These are phyloP conservation scores for Dermochelys coriacea DNA, from an alignment of 2,797 vertebrate species.

Conservation along the genomic window DNA sequence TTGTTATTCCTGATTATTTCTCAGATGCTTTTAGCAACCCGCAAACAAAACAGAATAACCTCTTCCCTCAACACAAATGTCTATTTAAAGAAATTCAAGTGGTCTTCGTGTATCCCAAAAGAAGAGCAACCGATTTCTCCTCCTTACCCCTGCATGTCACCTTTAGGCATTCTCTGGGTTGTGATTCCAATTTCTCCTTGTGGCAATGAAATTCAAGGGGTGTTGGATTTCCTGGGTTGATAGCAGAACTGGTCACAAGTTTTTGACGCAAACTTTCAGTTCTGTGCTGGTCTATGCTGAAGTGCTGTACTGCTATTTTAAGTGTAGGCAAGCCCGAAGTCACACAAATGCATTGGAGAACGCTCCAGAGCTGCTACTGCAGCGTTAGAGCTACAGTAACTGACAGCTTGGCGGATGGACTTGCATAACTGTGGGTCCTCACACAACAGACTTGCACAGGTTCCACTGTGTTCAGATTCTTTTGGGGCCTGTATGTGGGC, in stretches of 20 bases:
- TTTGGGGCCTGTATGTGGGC: constrained; percentile 33
- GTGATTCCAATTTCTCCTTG: not conserved
- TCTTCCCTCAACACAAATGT: too few relatives aligned
- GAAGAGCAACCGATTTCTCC: not conserved
- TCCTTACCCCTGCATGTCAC: not conserved
- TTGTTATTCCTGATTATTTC: not conserved
- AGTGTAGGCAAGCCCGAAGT: too few relatives aligned
- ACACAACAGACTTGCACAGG: not conserved
- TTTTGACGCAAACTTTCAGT: not conserved
- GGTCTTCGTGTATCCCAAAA: not conserved
- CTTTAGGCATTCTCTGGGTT: not conserved
- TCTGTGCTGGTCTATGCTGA: not conserved
- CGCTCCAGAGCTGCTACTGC: rapidly evolving
- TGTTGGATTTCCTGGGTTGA: not conserved
- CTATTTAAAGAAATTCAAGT: not conserved
- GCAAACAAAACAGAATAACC: too few relatives aligned
- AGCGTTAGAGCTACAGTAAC: not conserved
- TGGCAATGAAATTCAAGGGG: not conserved
- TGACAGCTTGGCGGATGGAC: not conserved
- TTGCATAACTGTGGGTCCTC: not conserved
- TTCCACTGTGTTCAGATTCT: not conserved
- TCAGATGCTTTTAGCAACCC: not conserved
- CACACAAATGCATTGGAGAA: not conserved
- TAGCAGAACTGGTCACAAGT: not conserved
- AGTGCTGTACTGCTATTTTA: too few relatives aligned